phyloP scores from a whole-genome alignment of 2,888 invertebrate genomes.

The Cantharis flavilabris region DNA sequence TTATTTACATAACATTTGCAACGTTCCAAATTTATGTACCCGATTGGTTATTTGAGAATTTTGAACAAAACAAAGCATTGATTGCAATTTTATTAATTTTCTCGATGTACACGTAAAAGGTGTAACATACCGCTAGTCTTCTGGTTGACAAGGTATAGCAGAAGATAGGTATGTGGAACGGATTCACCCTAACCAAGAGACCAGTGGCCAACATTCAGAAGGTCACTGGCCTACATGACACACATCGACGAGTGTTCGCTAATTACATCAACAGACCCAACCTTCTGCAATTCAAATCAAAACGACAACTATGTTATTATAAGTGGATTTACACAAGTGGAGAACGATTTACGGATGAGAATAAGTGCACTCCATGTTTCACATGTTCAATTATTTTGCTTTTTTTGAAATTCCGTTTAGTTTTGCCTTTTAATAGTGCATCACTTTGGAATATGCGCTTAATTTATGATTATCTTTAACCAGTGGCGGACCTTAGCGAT shows the following conservation, averaged over 20 bases:
- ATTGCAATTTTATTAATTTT: not conserved
- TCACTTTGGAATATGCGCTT: not conserved
- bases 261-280: slow-evolving; percentile 27
- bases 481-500: not conserved
- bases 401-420: not conserved
- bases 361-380: slow-evolving; percentile 12
- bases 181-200: slow-evolving; percentile 24
- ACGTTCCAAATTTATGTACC: too few species aligned
- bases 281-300: slow-evolving; percentile 23
- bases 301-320: slow-evolving; percentile 4
- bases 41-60: too few species aligned
- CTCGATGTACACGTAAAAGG: not conserved
- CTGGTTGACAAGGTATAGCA: slow-evolving; percentile 3
- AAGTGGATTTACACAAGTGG: slow-evolving; percentile 22
- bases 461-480: not conserved
- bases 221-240: slow-evolving; percentile 29
- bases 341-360: slow-evolving; percentile 23
- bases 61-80: too few species aligned
- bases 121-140: slow-evolving; percentile 3
- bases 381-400: slow-evolving; percentile 8
- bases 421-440: not conserved
- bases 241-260: slow-evolving; percentile 22
- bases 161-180: slow-evolving; percentile 14
- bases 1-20: too few species aligned
- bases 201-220: slow-evolving; percentile 29